Evolutionary conservation across 2,797 vertebrate genomes (phyloP).

Genomic region (Urosaurus nigricauda): DNA sequence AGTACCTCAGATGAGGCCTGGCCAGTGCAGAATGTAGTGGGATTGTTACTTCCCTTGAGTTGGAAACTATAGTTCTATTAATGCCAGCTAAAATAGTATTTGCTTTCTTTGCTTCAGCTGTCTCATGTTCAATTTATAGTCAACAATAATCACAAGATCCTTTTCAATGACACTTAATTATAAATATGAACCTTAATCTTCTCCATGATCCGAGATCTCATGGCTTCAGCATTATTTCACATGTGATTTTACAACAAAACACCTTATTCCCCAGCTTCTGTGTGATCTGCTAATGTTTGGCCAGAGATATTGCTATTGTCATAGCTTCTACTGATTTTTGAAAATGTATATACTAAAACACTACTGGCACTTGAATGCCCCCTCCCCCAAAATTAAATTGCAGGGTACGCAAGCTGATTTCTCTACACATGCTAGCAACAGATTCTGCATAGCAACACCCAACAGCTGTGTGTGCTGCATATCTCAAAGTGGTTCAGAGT

Average conservation of each 20-base stretch:
- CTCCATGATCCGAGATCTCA: background rate
- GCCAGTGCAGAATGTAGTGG: too few relatives aligned
- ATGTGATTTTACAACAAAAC: background rate
- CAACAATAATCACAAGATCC: too few relatives aligned
- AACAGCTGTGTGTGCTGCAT: conserved; percentile 46
- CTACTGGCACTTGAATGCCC: conserved; percentile 16
- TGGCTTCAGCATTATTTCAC: background rate
- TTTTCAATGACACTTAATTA: too few relatives aligned
- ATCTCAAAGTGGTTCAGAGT: conserved; percentile 31
- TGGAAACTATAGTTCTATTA: too few relatives aligned
- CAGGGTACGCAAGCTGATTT: conserved; percentile 1
- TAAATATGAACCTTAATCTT: conserved; percentile 5
- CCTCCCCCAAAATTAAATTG: conserved; percentile 46
- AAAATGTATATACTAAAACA: conserved; percentile 53
- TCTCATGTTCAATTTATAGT: too few relatives aligned
- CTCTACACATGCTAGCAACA: conserved; percentile 30
- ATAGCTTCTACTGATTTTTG: conserved; percentile 53
- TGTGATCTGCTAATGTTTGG: conserved; percentile 11
- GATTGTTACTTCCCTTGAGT: too few relatives aligned
- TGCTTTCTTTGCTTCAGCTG: too few relatives aligned
- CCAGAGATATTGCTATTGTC: background rate
- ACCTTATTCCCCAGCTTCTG: background rate
- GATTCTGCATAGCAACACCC: conserved; percentile 41
- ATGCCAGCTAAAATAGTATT: too few relatives aligned
- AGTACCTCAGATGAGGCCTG: too few relatives aligned